These are phyloP conservation scores for Lepidurus arcticus DNA, from an alignment of 1,140 invertebrate genomes.

Conservation along the genomic window DNA sequence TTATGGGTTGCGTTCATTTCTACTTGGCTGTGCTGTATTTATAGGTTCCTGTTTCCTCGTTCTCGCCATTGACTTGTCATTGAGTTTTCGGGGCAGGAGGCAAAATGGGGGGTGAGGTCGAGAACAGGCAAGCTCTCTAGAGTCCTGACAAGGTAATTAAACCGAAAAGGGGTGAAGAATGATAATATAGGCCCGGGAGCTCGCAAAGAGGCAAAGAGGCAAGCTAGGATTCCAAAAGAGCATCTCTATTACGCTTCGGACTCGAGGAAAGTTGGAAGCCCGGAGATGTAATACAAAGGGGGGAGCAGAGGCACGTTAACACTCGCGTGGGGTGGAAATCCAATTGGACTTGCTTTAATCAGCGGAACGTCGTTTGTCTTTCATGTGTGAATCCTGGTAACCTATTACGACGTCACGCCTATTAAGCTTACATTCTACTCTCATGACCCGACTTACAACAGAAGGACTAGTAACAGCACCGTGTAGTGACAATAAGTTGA, in stretches of 20 bases:
- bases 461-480: neutral
- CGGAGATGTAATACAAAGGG: neutral
- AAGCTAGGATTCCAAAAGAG: neutral
- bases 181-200: conserved; percentile 20
- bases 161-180: conserved; percentile 21
- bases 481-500: neutral
- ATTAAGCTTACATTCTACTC: neutral
- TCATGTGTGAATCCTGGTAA: conserved; percentile 15
- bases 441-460: neutral
- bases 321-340: conserved; percentile 2
- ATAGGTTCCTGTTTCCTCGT: conserved; percentile 19
- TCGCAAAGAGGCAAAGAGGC: neutral
- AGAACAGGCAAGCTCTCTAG: neutral
- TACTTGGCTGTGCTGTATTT: conserved; percentile 10
- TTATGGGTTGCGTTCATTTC: neutral
- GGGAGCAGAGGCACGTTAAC: conserved; percentile 1
- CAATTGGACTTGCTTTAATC: conserved; percentile 15
- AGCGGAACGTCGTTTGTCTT: conserved; percentile 17
- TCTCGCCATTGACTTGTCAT: conserved; percentile 21
- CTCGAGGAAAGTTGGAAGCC: neutral
- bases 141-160: conserved; percentile 15
- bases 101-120: neutral
- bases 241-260: conserved; percentile 3
- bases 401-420: conserved; percentile 14
- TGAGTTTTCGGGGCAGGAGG: neutral